Evolutionary conservation across 2,113 vertebrate genomes (phyloP).

Genomic region (Larimichthys polyactis): DNA sequence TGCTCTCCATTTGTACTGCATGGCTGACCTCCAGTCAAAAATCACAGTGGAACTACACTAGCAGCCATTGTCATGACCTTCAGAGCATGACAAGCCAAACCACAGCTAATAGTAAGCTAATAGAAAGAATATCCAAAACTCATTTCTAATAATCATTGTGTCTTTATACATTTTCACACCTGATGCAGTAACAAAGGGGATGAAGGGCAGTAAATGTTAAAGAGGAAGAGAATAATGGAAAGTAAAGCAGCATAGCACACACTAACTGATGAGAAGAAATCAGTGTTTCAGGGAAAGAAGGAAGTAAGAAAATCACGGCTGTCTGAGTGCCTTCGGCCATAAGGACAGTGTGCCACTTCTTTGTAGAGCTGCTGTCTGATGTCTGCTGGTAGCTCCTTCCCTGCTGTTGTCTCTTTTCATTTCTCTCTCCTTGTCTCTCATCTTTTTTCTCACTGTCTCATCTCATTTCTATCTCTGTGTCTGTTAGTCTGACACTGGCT

Average conservation of each 20-base stretch:
- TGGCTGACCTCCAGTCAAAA: neutral
- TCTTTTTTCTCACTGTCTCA: conserved; percentile 26
- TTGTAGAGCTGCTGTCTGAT: conserved; percentile 54
- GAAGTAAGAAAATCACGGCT: conserved; percentile 23
- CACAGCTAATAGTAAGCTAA: neutral
- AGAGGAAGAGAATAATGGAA: neutral
- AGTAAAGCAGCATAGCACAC: neutral
- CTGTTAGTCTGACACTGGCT: conserved; percentile 32
- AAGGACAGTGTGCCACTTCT: conserved; percentile 47
- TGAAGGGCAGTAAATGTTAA: conserved; percentile 1
- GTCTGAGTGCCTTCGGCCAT: conserved; percentile 28
- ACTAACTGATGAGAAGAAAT: neutral
- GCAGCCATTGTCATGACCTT: conserved; percentile 4
- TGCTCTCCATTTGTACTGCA: conserved; percentile 7
- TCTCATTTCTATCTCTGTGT: conserved; percentile 26
- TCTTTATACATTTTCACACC: neutral
- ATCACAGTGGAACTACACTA: neutral
- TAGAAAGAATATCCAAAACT: neutral
- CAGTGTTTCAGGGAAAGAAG: conserved; percentile 12
- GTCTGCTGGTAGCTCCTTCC: conserved; percentile 44
- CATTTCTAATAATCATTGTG: neutral
- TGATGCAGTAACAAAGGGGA: neutral
- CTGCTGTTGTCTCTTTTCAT: conserved; percentile 59
- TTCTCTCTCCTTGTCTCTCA: conserved; percentile 29
- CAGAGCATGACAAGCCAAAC: conserved; percentile 4